A percentile compares a stretch with the other conserved stretches of the same genome.
These are phyloP conservation scores for Dysdera silvatica DNA, from an alignment of 1,140 invertebrate species.

Conservation along the genomic window DNA sequence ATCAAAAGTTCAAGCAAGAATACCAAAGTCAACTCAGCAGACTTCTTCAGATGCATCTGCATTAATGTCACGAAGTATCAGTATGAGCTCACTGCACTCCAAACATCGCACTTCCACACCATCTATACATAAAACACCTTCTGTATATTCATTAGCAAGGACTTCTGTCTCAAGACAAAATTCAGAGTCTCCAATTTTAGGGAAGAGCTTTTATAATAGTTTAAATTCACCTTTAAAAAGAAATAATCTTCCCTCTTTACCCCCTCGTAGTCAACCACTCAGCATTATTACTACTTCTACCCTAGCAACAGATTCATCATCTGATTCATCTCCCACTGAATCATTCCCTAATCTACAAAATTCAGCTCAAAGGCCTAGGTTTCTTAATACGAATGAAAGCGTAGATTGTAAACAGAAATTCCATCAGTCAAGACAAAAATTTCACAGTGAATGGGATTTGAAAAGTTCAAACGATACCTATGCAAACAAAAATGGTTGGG, in stretches of 20 bases:
- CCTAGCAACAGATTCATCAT: slow-evolving; percentile 25
- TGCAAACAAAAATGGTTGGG: slow-evolving; percentile 4
- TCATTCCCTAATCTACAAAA: slow-evolving; percentile 36
- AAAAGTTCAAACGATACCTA: slow-evolving; percentile 9
- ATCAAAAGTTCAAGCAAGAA: neutral
- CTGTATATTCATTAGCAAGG: slow-evolving; percentile 14
- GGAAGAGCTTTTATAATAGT: neutral
- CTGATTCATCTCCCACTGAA: slow-evolving; percentile 23
- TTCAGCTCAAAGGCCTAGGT: neutral
- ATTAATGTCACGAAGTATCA: slow-evolving; percentile 20
- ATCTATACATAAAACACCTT: slow-evolving; percentile 13
- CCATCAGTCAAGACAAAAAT: slow-evolving; percentile 14
- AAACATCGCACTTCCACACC: slow-evolving; percentile 4
- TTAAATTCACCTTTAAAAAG: neutral
- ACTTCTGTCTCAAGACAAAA: neutral
- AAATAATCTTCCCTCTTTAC: slow-evolving; percentile 6
- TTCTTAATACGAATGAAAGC: slow-evolving; percentile 12
- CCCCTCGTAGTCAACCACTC: neutral
- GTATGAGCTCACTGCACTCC: slow-evolving; percentile 21
- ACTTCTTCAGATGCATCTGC: neutral
- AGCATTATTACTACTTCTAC: neutral
- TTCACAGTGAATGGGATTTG: slow-evolving; percentile 51
- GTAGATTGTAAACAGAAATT: slow-evolving; percentile 1
- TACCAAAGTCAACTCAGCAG: neutral
- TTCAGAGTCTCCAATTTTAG: neutral